Evolutionary conservation across 1,140 invertebrate genomes (phyloP).

Genomic region (Psix sp.): DNA sequence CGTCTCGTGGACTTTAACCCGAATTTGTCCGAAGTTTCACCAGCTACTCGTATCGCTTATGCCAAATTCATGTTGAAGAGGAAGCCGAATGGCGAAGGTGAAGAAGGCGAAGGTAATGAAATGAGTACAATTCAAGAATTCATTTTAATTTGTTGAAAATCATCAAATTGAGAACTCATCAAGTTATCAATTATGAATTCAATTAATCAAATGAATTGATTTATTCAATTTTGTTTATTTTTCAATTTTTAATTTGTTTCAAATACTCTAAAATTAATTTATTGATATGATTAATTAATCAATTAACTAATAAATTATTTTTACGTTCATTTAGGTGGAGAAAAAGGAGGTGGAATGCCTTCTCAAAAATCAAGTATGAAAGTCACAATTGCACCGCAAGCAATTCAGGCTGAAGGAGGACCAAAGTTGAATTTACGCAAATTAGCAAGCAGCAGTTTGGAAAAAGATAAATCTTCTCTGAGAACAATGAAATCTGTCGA

Average conservation of each 20-base stretch:
- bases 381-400: conserved; percentile 29
- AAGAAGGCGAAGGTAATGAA: conserved; percentile 14
- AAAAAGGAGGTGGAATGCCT: background rate
- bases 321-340: no score
- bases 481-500: conserved; percentile 52
- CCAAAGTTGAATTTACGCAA: conserved; percentile 54
- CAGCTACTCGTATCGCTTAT: conserved; percentile 87
- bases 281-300: background rate
- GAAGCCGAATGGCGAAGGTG: conserved; percentile 26
- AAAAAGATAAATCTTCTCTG: conserved; percentile 27
- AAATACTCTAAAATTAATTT: background rate
- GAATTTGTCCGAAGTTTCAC: conserved; percentile 83
- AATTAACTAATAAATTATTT: no score
- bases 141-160: no score
- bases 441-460: conserved; percentile 47
- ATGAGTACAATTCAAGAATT: no score
- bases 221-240: no score
- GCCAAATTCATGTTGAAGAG: conserved; percentile 89
- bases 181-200: no score
- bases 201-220: no score
- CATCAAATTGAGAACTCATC: no score
- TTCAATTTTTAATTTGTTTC: no score
- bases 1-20: conserved; percentile 88
- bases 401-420: background rate
- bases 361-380: conserved; percentile 58